Evolutionary conservation across 1,140 invertebrate genomes (phyloP).

Genomic region (Drosophila nigromelanica): DNA sequence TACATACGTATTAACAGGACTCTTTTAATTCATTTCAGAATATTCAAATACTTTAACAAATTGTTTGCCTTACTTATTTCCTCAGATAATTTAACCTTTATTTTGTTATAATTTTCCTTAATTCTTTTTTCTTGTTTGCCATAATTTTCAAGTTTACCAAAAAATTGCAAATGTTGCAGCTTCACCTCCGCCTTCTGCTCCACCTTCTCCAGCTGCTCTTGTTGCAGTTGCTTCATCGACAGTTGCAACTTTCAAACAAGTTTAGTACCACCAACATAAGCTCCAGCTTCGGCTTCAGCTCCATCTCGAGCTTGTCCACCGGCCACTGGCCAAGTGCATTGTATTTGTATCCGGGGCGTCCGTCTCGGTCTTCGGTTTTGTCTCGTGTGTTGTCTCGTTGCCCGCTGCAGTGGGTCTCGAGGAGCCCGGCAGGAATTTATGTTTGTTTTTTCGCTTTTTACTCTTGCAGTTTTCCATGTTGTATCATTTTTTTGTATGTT

Average conservation of each 20-base stretch:
- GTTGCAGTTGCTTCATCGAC: constrained; percentile 39
- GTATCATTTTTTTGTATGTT: constrained; percentile 27
- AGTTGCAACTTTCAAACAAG: constrained; percentile 79
- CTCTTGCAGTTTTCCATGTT: constrained; percentile 54
- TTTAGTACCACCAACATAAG: constrained; percentile 55
- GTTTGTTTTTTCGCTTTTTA: constrained; percentile 30
- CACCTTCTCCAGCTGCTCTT: constrained; percentile 23
- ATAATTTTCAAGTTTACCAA: constrained; percentile 60
- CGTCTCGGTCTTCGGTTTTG: neutral
- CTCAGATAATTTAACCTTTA: constrained; percentile 6
- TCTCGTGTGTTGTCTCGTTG: neutral
- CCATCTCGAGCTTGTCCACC: neutral
- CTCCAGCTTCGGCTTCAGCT: constrained; percentile 16
- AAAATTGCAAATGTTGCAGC: constrained; percentile 38
- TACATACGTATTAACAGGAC: too few species aligned
- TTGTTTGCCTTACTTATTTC: constrained; percentile 13
- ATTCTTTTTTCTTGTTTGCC: constrained; percentile 12
- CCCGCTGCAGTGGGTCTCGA: neutral
- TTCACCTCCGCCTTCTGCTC: constrained; percentile 5
- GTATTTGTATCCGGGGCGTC: constrained; percentile 32
- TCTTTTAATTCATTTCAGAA: neutral
- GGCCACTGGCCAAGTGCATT: constrained; percentile 42
- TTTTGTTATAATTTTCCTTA: constrained; percentile 42
- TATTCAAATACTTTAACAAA: neutral
- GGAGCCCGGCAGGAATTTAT: constrained; percentile 59